A percentile compares a stretch with the other conserved stretches of the same genome.
These are phyloP conservation scores for Pardalotus punctatus DNA, from an alignment of 2,113 vertebrate genomes.

Conservation along the genomic window DNA sequence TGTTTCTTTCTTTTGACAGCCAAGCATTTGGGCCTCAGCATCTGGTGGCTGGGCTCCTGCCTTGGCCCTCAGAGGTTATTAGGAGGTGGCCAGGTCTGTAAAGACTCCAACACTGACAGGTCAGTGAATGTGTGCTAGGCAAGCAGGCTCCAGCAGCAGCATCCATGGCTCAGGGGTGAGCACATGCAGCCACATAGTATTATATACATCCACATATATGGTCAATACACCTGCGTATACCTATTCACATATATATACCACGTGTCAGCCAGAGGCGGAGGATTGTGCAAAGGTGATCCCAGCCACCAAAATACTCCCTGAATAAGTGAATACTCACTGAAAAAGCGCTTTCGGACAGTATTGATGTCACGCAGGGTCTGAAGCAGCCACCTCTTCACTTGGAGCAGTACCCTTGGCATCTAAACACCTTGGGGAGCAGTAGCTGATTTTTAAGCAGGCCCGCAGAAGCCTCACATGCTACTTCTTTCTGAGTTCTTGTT, in stretches of 20 bases:
- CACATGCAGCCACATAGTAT: too few species aligned
- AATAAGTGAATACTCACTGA: neutral
- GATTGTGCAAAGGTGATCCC: neutral
- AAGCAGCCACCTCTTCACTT: neutral
- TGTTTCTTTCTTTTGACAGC: neutral
- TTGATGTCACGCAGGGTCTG: neutral
- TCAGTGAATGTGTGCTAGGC: neutral
- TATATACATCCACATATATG: accelerated
- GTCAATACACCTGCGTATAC: accelerated
- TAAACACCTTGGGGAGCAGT: accelerated
- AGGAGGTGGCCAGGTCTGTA: neutral
- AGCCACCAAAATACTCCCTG: neutral
- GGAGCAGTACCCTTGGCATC: neutral
- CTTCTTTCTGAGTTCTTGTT: neutral
- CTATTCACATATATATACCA: accelerated
- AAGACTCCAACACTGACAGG: neutral
- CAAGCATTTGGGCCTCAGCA: neutral
- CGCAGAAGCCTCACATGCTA: neutral
- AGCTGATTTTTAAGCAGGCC: neutral
- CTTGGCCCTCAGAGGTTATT: neutral
- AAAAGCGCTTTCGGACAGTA: neutral
- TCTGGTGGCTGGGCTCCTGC: neutral
- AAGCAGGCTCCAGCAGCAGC: neutral
- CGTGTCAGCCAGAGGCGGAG: neutral
- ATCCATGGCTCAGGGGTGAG: neutral